A percentile compares a stretch with the other conserved stretches of the same genome.
Conservation (phyloP, 2,113 vertebrate genomes). For the Sander vitreus region DNA sequence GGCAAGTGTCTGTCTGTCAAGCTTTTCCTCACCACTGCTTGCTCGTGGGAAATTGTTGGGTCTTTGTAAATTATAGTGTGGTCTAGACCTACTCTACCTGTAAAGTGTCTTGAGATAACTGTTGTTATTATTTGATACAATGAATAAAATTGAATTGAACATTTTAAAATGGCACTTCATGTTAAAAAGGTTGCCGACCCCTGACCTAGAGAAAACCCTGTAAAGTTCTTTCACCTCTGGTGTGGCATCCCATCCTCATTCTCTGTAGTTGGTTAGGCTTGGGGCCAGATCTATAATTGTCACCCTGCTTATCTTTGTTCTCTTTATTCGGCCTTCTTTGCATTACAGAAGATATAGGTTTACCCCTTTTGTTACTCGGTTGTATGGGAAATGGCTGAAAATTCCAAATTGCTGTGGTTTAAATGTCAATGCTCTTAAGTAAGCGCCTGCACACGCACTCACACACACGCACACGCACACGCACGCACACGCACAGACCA, state of each 20-base stretch:
- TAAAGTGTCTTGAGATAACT: no score
- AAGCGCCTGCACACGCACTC: background rate
- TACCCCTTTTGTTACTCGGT: background rate
- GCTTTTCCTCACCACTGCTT: no score
- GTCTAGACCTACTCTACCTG: no score
- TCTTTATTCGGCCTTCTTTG: background rate
- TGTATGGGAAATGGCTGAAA: background rate
- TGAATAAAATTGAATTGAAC: no score
- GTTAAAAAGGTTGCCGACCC: no score
- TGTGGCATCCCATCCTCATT: background rate
- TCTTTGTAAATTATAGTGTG: no score
- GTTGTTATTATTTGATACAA: no score
- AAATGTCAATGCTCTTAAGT: background rate
- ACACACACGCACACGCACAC: constrained; percentile 1
- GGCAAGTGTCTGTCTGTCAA: no score
- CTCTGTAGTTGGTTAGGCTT: background rate
- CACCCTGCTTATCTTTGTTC: background rate
- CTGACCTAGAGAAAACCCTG: no score
- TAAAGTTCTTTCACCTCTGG: background rate
- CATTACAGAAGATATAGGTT: constrained; percentile 4
- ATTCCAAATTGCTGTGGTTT: constrained; percentile 20
- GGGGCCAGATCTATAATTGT: background rate
- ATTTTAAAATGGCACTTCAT: no score
- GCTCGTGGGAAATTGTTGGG: no score
- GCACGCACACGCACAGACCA: background rate